Evolutionary conservation across 2,113 vertebrate genomes (phyloP).

Genomic region (Larimichthys crocea): DNA sequence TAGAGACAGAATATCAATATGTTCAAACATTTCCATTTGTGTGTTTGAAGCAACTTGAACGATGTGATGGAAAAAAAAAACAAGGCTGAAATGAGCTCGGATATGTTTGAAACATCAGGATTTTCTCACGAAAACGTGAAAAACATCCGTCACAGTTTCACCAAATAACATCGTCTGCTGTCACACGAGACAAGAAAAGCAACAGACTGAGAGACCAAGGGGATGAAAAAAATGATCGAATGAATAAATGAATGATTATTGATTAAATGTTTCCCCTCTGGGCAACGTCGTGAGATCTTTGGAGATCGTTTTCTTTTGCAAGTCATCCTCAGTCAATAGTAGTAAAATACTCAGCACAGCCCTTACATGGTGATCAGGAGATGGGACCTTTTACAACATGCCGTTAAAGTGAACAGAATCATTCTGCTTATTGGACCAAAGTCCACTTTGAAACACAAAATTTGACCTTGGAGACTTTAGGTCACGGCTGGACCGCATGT

Average conservation of each 20-base stretch:
- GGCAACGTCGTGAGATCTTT: too few relatives aligned
- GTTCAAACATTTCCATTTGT: background rate
- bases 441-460: slow-evolving; percentile 23
- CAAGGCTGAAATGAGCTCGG: background rate
- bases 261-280: too few relatives aligned
- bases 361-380: slow-evolving; percentile 22
- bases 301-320: background rate
- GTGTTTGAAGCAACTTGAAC: background rate
- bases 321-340: background rate
- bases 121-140: too few relatives aligned
- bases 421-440: slow-evolving; percentile 39
- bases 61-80: background rate
- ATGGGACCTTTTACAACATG: slow-evolving; percentile 55
- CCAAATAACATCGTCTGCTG: too few relatives aligned
- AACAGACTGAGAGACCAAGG: too few relatives aligned
- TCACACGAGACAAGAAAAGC: background rate
- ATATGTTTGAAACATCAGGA: background rate
- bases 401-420: background rate
- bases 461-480: background rate
- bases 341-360: background rate
- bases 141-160: too few relatives aligned
- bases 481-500: background rate
- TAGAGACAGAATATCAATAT: background rate
- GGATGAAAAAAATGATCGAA: background rate
- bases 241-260: too few relatives aligned